phyloP scores from a whole-genome alignment of 2,888 invertebrate genomes.

The Trisateles emortualis region DNA sequence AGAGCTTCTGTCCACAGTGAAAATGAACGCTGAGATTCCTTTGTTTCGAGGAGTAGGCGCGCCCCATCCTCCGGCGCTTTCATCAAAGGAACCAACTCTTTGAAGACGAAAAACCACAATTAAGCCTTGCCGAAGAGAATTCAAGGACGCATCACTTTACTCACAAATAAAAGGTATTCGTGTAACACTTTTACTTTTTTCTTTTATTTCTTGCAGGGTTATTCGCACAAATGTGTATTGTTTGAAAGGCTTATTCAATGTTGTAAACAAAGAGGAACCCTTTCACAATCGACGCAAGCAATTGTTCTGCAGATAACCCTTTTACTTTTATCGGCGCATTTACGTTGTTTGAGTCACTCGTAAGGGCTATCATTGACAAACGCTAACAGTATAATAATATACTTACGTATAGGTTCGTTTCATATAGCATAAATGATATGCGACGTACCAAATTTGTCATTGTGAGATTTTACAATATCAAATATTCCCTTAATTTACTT shows the following conservation, averaged over 20 bases:
- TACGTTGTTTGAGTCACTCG: constrained; percentile 6
- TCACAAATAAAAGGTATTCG: constrained; percentile 73
- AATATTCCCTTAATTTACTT: too few relatives aligned
- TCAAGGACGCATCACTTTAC: constrained; percentile 79
- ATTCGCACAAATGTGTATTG: constrained; percentile 67
- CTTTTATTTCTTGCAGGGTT: constrained; percentile 65
- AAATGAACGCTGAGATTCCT: constrained; percentile 70
- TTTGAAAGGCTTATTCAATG: constrained; percentile 62
- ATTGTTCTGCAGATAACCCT: constrained; percentile 44
- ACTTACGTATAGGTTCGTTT: too few relatives aligned
- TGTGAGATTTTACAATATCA: not conserved
- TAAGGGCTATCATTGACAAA: not conserved
- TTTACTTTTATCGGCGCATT: constrained; percentile 36
- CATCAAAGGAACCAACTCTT: constrained; percentile 81
- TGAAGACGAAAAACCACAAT: constrained; percentile 83
- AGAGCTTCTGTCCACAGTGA: constrained; percentile 57
- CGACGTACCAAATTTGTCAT: not conserved
- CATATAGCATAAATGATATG: too few relatives aligned
- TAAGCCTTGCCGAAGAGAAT: constrained; percentile 80
- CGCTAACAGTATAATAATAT: not conserved
- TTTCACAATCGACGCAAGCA: constrained; percentile 51
- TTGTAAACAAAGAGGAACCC: constrained; percentile 60
- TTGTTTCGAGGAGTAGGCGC: constrained; percentile 66
- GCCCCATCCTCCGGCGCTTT: constrained; percentile 53
- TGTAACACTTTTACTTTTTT: constrained; percentile 76